Conservation (phyloP, 2,888 invertebrate genomes). For the Neria commutata region DNA sequence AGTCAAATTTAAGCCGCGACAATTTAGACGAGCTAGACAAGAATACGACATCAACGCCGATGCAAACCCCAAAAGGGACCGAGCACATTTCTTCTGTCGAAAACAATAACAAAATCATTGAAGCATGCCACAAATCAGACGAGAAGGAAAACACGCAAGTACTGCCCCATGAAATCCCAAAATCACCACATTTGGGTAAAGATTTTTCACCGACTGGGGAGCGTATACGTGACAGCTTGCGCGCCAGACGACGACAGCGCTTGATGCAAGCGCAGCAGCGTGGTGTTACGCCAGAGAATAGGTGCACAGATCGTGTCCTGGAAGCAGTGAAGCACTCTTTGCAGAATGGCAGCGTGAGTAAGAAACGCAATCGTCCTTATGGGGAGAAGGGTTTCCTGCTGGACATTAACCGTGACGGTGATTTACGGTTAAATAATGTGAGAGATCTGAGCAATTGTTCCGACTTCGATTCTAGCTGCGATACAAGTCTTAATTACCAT, state of each 20-base stretch:
- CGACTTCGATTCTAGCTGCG: constrained; percentile 62
- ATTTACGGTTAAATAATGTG: constrained; percentile 57
- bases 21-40: constrained; percentile 47
- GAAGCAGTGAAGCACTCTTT: constrained; percentile 52
- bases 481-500: constrained; percentile 60
- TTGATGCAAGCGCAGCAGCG: constrained; percentile 41
- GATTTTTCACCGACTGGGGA: constrained; percentile 62
- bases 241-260: constrained; percentile 57
- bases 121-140: constrained; percentile 17
- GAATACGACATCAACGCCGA: background rate
- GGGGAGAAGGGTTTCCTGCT: constrained; percentile 61
- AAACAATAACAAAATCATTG: constrained; percentile 10
- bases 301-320: constrained; percentile 50
- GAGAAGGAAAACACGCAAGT: constrained; percentile 43
- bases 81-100: background rate
- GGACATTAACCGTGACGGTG: constrained; percentile 55
- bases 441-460: constrained; percentile 60
- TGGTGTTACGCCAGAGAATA: constrained; percentile 36
- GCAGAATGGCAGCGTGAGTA: constrained; percentile 29
- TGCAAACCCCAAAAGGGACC: background rate
- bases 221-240: constrained; percentile 59
- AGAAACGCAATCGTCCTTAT: constrained; percentile 52
- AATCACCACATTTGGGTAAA: constrained; percentile 61
- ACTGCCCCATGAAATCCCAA: constrained; percentile 55
- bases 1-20: constrained; percentile 57